These are phyloP conservation scores for Oreochromis tanganicae DNA, from an alignment of 2,113 vertebrate species.

Conservation along the genomic window DNA sequence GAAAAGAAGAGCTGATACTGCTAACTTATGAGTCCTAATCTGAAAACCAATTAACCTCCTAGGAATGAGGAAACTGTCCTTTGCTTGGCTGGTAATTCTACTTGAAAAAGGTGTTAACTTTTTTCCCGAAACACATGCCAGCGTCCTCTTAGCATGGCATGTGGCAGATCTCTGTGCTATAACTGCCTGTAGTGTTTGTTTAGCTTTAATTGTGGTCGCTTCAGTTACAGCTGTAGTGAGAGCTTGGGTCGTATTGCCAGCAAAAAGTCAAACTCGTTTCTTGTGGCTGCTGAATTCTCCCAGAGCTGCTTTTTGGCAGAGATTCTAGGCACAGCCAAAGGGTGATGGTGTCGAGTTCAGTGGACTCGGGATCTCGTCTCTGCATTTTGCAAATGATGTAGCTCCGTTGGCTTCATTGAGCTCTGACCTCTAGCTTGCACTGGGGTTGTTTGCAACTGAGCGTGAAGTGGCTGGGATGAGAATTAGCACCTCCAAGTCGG, in stretches of 20 bases:
- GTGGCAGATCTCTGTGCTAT: neutral
- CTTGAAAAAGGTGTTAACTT: neutral
- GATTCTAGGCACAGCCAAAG: neutral
- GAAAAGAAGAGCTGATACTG: neutral
- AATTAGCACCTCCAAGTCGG: neutral
- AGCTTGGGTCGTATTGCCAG: accelerated
- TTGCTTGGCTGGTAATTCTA: neutral
- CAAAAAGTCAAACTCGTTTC: neutral
- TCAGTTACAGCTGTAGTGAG: neutral
- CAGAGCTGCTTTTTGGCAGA: neutral
- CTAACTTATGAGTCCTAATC: neutral
- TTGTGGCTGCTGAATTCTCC: neutral
- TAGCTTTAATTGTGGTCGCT: neutral
- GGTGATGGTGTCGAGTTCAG: neutral
- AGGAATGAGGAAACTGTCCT: neutral
- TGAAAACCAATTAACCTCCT: too few species aligned
- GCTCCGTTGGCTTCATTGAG: neutral
- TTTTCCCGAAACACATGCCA: neutral
- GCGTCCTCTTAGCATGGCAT: neutral
- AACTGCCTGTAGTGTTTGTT: neutral
- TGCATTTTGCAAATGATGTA: neutral
- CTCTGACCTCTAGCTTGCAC: neutral
- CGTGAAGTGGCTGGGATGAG: neutral
- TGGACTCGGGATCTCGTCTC: neutral
- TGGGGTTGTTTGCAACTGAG: neutral